A percentile compares a stretch with the other conserved stretches of the same genome.
Conservation (phyloP, 2,113 vertebrate species). For the Protobothrops mucrosquamatus region DNA sequence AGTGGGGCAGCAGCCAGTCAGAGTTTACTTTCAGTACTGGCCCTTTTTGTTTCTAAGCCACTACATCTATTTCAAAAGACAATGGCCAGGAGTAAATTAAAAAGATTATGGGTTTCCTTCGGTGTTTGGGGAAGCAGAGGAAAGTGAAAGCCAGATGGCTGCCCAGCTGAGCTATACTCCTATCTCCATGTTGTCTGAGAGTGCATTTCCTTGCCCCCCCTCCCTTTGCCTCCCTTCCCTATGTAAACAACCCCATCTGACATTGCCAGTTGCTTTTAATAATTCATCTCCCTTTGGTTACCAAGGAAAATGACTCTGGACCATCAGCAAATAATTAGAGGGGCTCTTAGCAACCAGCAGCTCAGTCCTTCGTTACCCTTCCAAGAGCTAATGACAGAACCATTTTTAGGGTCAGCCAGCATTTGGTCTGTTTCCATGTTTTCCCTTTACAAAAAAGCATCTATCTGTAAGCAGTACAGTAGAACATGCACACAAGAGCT, state of each 20-base stretch:
- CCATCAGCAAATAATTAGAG: constrained; percentile 40
- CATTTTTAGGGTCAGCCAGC: fast-evolving
- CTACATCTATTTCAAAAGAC: neutral
- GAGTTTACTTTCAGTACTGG: neutral
- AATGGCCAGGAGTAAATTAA: neutral
- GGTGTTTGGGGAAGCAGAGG: neutral
- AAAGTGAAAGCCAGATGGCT: neutral
- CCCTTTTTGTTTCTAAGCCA: neutral
- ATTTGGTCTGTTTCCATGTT: fast-evolving
- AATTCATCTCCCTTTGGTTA: constrained; percentile 60
- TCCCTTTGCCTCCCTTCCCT: neutral
- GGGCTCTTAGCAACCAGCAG: constrained; percentile 21
- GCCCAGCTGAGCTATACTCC: constrained; percentile 23
- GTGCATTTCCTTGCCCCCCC: neutral
- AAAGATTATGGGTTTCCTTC: neutral
- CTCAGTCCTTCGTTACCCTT: neutral
- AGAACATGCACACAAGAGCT: neutral
- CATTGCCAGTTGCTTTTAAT: constrained; percentile 56
- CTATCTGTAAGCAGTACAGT: neutral
- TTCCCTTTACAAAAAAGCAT: neutral
- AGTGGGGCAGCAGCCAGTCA: neutral
- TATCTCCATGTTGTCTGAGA: constrained; percentile 36
- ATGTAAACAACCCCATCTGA: constrained; percentile 53
- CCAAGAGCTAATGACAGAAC: neutral
- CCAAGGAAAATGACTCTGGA: constrained; percentile 39